Base-by-base conservation (phyloP, 2,113 vertebrate species). In the Vanacampus margaritifer region DNA sequence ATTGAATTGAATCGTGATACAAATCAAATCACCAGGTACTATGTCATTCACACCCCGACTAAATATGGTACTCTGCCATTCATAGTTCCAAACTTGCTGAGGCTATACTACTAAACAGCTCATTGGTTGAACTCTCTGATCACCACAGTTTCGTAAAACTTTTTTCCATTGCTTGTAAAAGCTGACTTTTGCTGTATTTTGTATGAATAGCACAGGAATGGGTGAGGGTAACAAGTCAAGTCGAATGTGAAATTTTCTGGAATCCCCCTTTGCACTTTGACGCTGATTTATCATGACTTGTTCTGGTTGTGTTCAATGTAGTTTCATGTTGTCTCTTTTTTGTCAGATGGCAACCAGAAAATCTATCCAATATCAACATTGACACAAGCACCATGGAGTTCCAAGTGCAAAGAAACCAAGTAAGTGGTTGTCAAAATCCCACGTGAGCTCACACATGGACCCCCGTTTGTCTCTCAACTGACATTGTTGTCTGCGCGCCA, bases 321-420 rank as follows among this genome's bases (percentile, higher is more conserved):
- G 28, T 5, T 9, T 36, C 28, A 35, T 37, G 7, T 43, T 12
- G 12, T 23, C 17, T 12, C 14, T 24, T n/a, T 26, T 28, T 73
- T 67, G 32, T 4, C 89, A 99, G 96, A 85, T 92, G 96, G 84
- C 94, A 95, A 62, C 90, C 95, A 68, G 95, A 91, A 89, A 97
- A 94, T 65, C 84, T 93, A 60, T 71, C 91, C 76, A 93, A 94
- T 79, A 92, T 98, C 72, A 92, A 88, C 75, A 87, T 92, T 64
- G 93, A 93, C 87, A 86, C 92, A 75, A 94, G 85, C 82, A 97
- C 96, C 59, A 84, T 95, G 37, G 97, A 98, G 91, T 99, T 99
- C 85, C 94, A 95, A 81, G 93, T 98, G 69, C 93, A 92, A 84
- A 92, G 91, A 90, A 98, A 98, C 78, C 93, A 89, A 48, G 97